Evolutionary conservation across 2,113 vertebrate species (phyloP), one percentile per base, ranked within the genome.

Genomic region (Laterallus jamaicensis): DNA sequence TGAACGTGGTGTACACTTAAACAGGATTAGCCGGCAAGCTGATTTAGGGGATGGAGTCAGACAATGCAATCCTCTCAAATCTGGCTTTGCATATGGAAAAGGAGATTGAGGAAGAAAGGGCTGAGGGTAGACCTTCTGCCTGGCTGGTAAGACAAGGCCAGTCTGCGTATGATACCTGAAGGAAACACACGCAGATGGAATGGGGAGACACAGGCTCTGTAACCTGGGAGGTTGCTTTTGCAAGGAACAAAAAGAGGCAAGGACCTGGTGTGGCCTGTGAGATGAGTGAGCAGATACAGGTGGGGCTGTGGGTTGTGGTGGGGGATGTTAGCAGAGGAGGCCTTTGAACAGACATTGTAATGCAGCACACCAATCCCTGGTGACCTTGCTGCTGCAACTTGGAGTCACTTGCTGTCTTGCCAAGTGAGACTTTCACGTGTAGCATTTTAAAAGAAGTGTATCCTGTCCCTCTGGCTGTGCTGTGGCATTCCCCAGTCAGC

Each of bases 151-250:
- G 32, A 31, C 0, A 15, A 74, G 22, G 20, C 25, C 47, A 58
- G 9, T n/a, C 55, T 31, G 69, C 2, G 12, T 6, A 20, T 17
- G 54, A 22, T 75, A 5, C 25, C 42, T 26, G 31, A 16, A 74
- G 29, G 25, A 18, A 59, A 56, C 70, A 16, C 10, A 4, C 0
- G 0, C 3, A 40, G 12, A 5, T 5, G 17, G 19, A 1, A 55
- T 15, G 29, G 21, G 11, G 59, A 91, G 25, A n/a, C 5, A 32
- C 13, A 32, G 64, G n/a, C 13, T 24, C 54, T 21, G 44, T 15
- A 42, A 31, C 12, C 14, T 21, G 24, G 17, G 35, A 39, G 28
- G 19, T 3, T 58, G 24, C 16, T 67, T 80, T 37, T 75, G 58
- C 21, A 56, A 86, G 56, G 17, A 69, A 42, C 10, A 67, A 21